These are phyloP conservation scores for Chironomus tentans DNA, from an alignment of 2,888 invertebrate genomes.

Conservation along the genomic window DNA sequence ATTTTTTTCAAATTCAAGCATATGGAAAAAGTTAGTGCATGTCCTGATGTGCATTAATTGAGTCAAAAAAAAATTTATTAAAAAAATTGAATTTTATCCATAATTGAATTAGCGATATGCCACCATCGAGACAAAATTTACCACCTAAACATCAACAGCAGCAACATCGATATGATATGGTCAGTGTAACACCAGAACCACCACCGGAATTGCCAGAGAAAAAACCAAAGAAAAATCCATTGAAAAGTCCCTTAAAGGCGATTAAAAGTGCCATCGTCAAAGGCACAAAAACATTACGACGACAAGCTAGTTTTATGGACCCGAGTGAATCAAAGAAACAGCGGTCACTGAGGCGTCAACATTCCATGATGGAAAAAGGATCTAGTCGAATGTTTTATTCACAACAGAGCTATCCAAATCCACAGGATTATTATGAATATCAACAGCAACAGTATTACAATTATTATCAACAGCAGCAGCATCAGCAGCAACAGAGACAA, in stretches of 20 bases:
- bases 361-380: slow-evolving; percentile 41
- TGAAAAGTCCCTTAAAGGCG: slow-evolving; percentile 40
- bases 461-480: slow-evolving; percentile 29
- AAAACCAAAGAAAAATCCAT: slow-evolving; percentile 40
- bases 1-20: no score
- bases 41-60: slow-evolving; percentile 15
- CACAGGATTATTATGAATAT: slow-evolving; percentile 25
- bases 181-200: slow-evolving; percentile 33
- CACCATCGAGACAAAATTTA: slow-evolving; percentile 1
- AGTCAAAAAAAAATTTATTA: not conserved
- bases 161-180: slow-evolving; percentile 12
- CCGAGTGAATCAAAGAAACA: slow-evolving; percentile 35
- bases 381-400: slow-evolving; percentile 27
- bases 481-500: slow-evolving; percentile 27
- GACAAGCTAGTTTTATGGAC: slow-evolving; percentile 42
- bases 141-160: not conserved
- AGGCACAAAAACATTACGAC: slow-evolving; percentile 38
- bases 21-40: slow-evolving; percentile 23
- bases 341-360: slow-evolving; percentile 37
- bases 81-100: not conserved
- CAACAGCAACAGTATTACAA: slow-evolving; percentile 18
- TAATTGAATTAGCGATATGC: slow-evolving; percentile 18
- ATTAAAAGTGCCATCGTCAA: slow-evolving; percentile 41
- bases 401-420: slow-evolving; percentile 8
- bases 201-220: slow-evolving; percentile 38